Conservation (phyloP, 2,113 vertebrate species). For the Boleophthalmus pectinirostris region DNA sequence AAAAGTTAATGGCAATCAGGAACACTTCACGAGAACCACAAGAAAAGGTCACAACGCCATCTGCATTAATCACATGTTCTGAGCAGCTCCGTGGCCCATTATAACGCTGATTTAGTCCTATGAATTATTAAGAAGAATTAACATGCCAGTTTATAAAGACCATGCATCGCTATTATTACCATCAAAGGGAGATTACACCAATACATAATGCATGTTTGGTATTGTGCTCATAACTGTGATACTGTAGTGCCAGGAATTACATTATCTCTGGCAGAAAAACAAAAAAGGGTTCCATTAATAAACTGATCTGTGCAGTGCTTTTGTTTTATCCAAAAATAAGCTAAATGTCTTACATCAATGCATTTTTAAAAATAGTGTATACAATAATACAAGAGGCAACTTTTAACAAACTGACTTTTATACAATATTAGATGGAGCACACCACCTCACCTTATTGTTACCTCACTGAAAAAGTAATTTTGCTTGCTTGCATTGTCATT, state of each 20-base stretch:
- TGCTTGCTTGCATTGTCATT: too few species aligned
- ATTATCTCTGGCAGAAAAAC: background rate
- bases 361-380: background rate
- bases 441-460: too few species aligned
- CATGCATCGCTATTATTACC: slow-evolving; percentile 6
- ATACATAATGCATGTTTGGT: slow-evolving; percentile 2
- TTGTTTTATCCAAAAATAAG: background rate
- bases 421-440: too few species aligned
- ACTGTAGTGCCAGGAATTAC: background rate
- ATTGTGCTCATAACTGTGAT: slow-evolving; percentile 1
- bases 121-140: slow-evolving; percentile 13
- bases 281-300: background rate
- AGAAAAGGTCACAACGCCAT: slow-evolving; percentile 10
- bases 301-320: background rate
- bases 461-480: too few species aligned
- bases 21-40: slow-evolving; percentile 6
- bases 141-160: slow-evolving; percentile 7
- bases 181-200: background rate
- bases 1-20: slow-evolving; percentile 23
- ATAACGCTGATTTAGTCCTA: slow-evolving; percentile 2
- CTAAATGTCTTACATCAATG: background rate
- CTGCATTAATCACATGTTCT: slow-evolving; percentile 10
- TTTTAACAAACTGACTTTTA: too few species aligned
- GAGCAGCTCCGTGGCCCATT: background rate
- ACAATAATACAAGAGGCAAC: background rate